Conservation (phyloP, 2,888 invertebrate genomes). For the Cantharis nigra region DNA sequence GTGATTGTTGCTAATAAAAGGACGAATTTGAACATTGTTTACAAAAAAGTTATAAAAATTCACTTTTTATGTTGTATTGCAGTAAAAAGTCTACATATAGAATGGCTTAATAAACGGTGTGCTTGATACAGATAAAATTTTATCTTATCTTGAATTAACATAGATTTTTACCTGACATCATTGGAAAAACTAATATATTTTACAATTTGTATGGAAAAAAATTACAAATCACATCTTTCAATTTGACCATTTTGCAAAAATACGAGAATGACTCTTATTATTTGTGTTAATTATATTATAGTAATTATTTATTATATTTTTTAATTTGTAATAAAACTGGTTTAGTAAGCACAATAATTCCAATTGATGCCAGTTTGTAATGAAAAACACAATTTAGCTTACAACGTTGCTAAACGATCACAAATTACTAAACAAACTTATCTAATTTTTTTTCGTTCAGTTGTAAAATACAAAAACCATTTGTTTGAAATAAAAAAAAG, state of each 20-base stretch:
- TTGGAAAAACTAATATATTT: background rate
- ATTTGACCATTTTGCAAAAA: background rate
- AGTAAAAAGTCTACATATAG: background rate
- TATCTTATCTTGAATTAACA: background rate
- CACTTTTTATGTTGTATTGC: background rate
- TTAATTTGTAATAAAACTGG: background rate
- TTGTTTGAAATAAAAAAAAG: background rate
- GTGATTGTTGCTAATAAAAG: constrained; percentile 1
- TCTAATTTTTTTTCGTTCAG: background rate
- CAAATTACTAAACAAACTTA: background rate
- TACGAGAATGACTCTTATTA: background rate
- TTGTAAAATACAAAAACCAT: background rate
- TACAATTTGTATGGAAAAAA: background rate
- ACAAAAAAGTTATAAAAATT: background rate
- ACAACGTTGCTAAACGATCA: background rate
- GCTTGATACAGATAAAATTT: background rate
- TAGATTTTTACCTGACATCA: background rate
- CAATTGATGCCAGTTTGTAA: background rate
- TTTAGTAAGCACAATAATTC: background rate
- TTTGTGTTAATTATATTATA: background rate
- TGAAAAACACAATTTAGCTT: background rate
- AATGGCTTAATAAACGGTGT: background rate
- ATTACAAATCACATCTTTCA: background rate
- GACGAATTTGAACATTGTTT: constrained; percentile 11
- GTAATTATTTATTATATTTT: background rate